These are phyloP conservation scores for Malacosoma neustria DNA, from an alignment of 2,888 invertebrate species.

Conservation along the genomic window DNA sequence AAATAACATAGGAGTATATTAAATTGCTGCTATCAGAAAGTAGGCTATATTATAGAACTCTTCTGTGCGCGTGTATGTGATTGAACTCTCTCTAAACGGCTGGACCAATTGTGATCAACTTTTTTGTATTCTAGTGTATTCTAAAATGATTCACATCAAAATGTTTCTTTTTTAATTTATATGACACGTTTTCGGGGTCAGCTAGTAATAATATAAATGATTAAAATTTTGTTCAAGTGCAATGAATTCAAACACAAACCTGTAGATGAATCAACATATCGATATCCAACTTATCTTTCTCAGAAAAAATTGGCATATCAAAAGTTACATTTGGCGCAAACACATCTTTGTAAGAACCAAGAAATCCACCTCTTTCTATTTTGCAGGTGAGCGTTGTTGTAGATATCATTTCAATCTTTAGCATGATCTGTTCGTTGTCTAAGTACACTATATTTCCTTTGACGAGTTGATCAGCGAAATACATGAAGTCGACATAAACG, in stretches of 20 bases:
- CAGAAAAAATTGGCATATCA: constrained; percentile 50
- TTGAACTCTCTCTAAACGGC: too few species aligned
- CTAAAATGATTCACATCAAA: too few species aligned
- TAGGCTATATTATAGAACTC: too few species aligned
- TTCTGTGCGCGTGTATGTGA: too few species aligned
- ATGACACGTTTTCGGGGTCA: too few species aligned
- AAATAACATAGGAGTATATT: too few species aligned
- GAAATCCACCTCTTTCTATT: constrained; percentile 48
- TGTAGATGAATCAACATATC: constrained; percentile 49
- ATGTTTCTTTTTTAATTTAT: too few species aligned
- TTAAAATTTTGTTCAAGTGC: too few species aligned
- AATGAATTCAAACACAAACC: constrained; percentile 22
- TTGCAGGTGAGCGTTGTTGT: constrained; percentile 52
- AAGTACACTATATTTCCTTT: constrained; percentile 63
- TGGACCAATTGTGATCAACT: too few species aligned
- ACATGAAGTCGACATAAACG: constrained; percentile 71
- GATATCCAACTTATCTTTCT: constrained; percentile 44
- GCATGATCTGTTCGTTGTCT: constrained; percentile 83
- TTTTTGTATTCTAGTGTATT: too few species aligned
- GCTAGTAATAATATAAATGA: too few species aligned
- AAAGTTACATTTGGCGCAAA: constrained; percentile 52
- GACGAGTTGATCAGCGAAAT: constrained; percentile 60
- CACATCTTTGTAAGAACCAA: constrained; percentile 57
- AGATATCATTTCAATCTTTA: constrained; percentile 77
- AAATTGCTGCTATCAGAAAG: too few species aligned